phyloP scores from a whole-genome alignment of 2,888 invertebrate genomes.

The Thalpophila matura region DNA sequence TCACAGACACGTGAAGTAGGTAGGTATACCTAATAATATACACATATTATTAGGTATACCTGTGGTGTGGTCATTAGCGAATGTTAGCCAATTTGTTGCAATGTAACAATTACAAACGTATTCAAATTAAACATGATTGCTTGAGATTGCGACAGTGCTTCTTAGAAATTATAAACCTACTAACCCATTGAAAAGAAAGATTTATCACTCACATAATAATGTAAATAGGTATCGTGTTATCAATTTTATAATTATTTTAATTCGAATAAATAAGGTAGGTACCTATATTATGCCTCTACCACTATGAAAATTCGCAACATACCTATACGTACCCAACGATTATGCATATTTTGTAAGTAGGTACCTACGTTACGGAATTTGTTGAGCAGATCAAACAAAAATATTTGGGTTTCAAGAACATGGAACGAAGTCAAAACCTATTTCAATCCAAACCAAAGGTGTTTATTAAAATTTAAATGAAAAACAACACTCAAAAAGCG shows the following conservation, averaged over 20 bases:
- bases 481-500: constrained; percentile 60
- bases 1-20: constrained; percentile 20
- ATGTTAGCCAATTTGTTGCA: constrained; percentile 48
- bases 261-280: not conserved
- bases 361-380: not conserved
- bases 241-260: not conserved
- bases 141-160: constrained; percentile 44
- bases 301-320: no score
- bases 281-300: no score
- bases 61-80: constrained; percentile 46
- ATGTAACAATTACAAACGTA: constrained; percentile 64
- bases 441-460: constrained; percentile 17
- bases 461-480: constrained; percentile 52
- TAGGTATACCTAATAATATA: constrained; percentile 19
- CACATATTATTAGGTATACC: constrained; percentile 19
- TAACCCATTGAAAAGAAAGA: constrained; percentile 48
- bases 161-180: constrained; percentile 68
- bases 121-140: constrained; percentile 68
- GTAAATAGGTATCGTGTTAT: not conserved
- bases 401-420: constrained; percentile 6
- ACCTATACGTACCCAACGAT: no score
- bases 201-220: not conserved
- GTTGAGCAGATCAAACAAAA: constrained; percentile 21
- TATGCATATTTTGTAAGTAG: no score
- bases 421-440: constrained; percentile 4